These are phyloP conservation scores for Tachuris rubrigastra DNA, from an alignment of 2,113 vertebrate species.

Conservation along the genomic window DNA sequence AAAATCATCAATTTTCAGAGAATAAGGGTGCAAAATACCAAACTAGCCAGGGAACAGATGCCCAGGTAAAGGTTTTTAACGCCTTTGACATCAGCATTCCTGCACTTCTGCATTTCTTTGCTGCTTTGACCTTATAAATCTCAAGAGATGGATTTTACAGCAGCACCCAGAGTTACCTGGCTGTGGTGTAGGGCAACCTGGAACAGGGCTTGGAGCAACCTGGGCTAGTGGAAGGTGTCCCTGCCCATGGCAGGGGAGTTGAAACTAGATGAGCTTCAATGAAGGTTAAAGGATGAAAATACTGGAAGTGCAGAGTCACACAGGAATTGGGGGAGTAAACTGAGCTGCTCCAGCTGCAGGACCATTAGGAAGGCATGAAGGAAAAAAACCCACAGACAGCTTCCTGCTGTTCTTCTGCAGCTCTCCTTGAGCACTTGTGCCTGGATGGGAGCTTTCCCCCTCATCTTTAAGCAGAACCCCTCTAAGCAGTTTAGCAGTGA, in stretches of 20 bases:
- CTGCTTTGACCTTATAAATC: background rate
- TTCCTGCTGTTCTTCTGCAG: background rate
- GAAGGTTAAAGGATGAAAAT: background rate
- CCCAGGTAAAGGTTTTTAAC: background rate
- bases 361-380: background rate
- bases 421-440: background rate
- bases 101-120: background rate
- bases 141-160: background rate
- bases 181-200: background rate
- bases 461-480: background rate
- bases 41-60: background rate
- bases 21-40: background rate
- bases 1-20: background rate
- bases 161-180: background rate
- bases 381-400: background rate
- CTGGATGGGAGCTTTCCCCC: background rate
- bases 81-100: background rate
- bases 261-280: background rate
- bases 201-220: background rate
- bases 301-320: background rate
- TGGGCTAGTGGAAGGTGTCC: background rate
- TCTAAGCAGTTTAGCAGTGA: background rate
- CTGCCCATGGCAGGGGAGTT: background rate
- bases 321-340: accelerated
- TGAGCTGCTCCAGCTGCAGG: background rate